Evolutionary conservation across 2,888 invertebrate genomes (phyloP), one percentile per base, ranked within the genome.

Genomic region (Drosophila cracens): DNA sequence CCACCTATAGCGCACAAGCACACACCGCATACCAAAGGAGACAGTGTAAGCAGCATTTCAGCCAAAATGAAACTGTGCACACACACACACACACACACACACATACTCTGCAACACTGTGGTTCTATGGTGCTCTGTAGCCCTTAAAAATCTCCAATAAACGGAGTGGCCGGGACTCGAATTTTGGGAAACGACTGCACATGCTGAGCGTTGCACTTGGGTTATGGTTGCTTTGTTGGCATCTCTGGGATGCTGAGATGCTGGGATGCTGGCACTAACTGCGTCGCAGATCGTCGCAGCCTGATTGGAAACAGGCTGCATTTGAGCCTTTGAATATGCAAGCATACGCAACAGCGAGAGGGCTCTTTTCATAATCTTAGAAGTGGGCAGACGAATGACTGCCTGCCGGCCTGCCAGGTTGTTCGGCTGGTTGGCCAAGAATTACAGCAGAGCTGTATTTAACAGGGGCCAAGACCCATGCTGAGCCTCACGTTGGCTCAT

Each of bases 1-100:
- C 90, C 89, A 89, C 89, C 90, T 90, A 86, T 87, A 89, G 89
- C 80, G 89, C 78, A 80, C 88, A 85, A 76, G 79, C 87, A 85
- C 75, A 73, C 81, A 79, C 74, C 53, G 34, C 34, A 82, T 78
- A 67, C 73, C 86, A 74, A 66, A 71, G 61, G 66, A 74, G 60
- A 75, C 68, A 65, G 58, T 53, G 29, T 52, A 77, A 62, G 79
- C 70, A 67, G 63, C 67, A 79, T 79, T 84, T 70, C 69, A 79
- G 67, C 70, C 72, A 73, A 74, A 73, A 76, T 72, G 77, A 78
- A 51, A 38, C 34, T 52, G 58, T 38, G 58, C 53, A 43, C 40
- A 52, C 34, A 31, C 38, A 40, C n/a, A 53, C 34, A 49, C 16
- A 33, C n/a, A 21, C 34, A 43, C 33, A 49, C 21, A 31, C 18